Base-by-base conservation (phyloP, 2,113 vertebrate genomes). In the Mystacornis crossleyi region DNA sequence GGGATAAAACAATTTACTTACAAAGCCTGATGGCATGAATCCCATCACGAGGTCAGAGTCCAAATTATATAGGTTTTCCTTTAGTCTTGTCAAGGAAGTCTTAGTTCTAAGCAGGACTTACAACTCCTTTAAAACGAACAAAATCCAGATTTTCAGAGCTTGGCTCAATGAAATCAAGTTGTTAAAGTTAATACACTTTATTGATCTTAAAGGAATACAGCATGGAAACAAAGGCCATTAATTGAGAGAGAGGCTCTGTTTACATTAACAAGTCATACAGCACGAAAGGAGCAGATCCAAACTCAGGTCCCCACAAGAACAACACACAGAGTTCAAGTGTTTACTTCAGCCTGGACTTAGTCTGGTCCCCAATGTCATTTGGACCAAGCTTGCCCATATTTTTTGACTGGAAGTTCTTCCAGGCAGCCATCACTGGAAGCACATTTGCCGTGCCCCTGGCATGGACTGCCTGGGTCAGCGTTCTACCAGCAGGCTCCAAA, bases 121-220 rank as follows among this genome's bases (percentile, higher is more conserved):
- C 16, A 89, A 75, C 8, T 89, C 40, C 28, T 84, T 94, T 64
- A 74, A 86, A 88, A 89, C 64, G 33, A 87, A 87, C 45, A 89
- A 91, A 93, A 93, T 51, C 26, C 86, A 96, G 73, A 82, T 82
- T 94, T 94, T 89, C 70, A 86, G 78, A 89, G 62, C 58, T 91
- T 82, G 84, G 87, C 33, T 93, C 81, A 65, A 28, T 69, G 81
- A 79, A 71, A 87, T 71, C n/a, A 72, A 84, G 70, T 77, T 82
- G 80, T 77, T 90, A 93, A 87, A 50, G 50, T 90, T 72, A 93
- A 94, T 82, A 69, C 33, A 91, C 74, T 97, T 97, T 97, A 96
- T 97, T 96, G 87, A 94, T 95, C 91, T 77, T 91, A 87, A 96
- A 93, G 81, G 62, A 90, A 96, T 95, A 96, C 94, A 96, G 69